Conservation (phyloP, 2,113 vertebrate genomes). For the Clinocottus analis region DNA sequence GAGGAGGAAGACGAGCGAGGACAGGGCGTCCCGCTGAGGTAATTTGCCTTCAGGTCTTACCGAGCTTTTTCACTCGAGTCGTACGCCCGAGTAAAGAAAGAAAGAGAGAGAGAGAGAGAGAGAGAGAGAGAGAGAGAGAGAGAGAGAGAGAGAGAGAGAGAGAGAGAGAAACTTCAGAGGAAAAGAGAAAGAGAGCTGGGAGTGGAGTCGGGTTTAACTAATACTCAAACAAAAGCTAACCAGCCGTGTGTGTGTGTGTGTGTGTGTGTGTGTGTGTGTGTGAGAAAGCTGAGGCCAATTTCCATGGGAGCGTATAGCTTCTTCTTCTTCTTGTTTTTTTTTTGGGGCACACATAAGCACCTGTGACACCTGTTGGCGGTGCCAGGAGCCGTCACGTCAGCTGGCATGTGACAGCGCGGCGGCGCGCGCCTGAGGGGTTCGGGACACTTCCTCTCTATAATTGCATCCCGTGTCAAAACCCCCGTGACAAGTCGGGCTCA, state of each 20-base stretch:
- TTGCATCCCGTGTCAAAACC: conserved; percentile 80
- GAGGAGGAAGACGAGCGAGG: conserved; percentile 45
- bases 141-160: too few relatives aligned
- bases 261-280: conserved; percentile 26
- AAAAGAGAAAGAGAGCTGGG: conserved; percentile 42
- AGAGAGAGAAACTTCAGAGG: too few relatives aligned
- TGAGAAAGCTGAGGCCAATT: conserved; percentile 55
- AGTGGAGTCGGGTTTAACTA: conserved; percentile 65
- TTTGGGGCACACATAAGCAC: conserved; percentile 72
- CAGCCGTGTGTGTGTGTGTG: conserved; percentile 8
- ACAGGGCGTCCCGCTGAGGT: conserved; percentile 66
- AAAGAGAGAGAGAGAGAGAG: too few relatives aligned
- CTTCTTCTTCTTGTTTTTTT: too few relatives aligned
- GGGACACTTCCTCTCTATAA: conserved; percentile 72
- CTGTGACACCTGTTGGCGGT: conserved; percentile 70
- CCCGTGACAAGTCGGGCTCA: conserved; percentile 73
- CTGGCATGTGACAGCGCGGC: conserved; percentile 71
- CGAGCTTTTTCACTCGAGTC: conserved; percentile 69
- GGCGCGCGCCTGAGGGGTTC: conserved; percentile 74
- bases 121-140: too few relatives aligned
- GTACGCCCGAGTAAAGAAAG: too few relatives aligned
- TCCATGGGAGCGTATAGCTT: conserved; percentile 59
- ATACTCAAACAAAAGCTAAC: conserved; percentile 65
- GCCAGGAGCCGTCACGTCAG: conserved; percentile 69
- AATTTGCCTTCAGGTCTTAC: conserved; percentile 76